Percentiles rank a stretch among this genome's conserved stretches.
These are phyloP conservation scores for Catajapyx aquilonaris DNA, from an alignment of 1,140 invertebrate species.

Conservation along the genomic window DNA sequence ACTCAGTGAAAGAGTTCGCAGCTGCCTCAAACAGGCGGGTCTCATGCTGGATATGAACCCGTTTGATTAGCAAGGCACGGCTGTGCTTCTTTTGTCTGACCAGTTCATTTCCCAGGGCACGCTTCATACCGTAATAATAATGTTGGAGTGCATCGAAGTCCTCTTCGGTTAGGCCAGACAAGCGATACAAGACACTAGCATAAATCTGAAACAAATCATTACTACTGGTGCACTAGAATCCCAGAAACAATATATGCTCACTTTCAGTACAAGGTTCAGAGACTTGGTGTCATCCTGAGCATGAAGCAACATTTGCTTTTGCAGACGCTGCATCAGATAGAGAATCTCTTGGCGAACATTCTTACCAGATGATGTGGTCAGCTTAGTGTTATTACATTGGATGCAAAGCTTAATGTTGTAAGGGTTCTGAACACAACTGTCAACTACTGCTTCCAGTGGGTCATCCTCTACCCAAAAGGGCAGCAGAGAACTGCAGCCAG, in stretches of 20 bases:
- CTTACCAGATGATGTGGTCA: constrained; percentile 35
- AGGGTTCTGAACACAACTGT: no score
- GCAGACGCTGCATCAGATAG: constrained; percentile 28
- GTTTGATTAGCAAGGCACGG: constrained; percentile 35
- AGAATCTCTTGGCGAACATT: constrained; percentile 35
- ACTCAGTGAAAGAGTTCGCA: no score
- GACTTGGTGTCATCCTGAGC: constrained; percentile 55
- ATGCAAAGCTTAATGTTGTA: no score
- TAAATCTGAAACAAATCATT: constrained; percentile 29
- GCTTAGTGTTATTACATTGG: no score
- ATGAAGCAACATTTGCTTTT: constrained; percentile 32
- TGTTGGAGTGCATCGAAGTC: constrained; percentile 32
- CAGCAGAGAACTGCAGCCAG: constrained; percentile 31
- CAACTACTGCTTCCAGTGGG: no score
- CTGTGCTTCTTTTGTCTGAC: constrained; percentile 34
- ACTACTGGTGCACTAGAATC: constrained; percentile 3
- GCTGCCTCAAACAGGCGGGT: no score
- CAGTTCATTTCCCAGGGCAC: constrained; percentile 34
- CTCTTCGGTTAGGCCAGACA: constrained; percentile 23
- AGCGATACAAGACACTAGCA: constrained; percentile 31
- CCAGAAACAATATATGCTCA: constrained; percentile 14
- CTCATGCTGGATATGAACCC: constrained; percentile 42
- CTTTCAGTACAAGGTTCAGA: constrained; percentile 33
- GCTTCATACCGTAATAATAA: constrained; percentile 33
- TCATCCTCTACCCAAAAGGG: constrained; percentile 36